Evolutionary conservation across 2,888 invertebrate species (phyloP).

Genomic region (Hydroisotoma schaefferi): DNA sequence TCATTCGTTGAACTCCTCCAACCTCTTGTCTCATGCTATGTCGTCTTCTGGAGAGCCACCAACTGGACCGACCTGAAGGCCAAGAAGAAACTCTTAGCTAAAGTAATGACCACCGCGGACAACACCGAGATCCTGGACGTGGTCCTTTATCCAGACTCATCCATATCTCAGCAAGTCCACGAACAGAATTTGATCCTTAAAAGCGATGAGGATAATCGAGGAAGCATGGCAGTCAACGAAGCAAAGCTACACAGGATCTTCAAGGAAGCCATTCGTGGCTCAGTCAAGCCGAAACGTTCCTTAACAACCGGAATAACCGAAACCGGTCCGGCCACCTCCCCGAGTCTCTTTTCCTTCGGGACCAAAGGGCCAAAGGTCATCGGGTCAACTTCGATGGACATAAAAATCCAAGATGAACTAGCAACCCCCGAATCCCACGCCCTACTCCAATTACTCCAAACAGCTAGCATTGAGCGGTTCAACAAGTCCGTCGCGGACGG

Average conservation of each 20-base stretch:
- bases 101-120: not conserved
- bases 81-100: not conserved
- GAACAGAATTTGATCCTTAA: conserved; percentile 5
- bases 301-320: not conserved
- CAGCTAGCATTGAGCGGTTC: not conserved
- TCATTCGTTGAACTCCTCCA: not conserved
- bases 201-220: not conserved
- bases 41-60: conserved; percentile 7
- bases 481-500: not conserved
- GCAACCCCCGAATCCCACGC: not conserved
- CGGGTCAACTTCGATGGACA: not conserved
- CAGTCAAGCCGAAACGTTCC: not conserved
- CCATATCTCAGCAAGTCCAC: conserved; percentile 2
- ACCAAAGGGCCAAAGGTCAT: conserved; percentile 1
- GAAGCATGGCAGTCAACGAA: not conserved
- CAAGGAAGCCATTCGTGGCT: not conserved
- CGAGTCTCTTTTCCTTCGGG: not conserved
- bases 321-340: not conserved
- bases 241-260: not conserved
- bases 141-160: conserved; percentile 7
- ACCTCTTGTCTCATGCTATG: conserved; percentile 5
- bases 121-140: conserved; percentile 2
- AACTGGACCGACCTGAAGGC: not conserved
- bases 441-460: not conserved
- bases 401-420: not conserved